phyloP scores from a whole-genome alignment of 2,797 vertebrate species.

The Danionella dracula region DNA sequence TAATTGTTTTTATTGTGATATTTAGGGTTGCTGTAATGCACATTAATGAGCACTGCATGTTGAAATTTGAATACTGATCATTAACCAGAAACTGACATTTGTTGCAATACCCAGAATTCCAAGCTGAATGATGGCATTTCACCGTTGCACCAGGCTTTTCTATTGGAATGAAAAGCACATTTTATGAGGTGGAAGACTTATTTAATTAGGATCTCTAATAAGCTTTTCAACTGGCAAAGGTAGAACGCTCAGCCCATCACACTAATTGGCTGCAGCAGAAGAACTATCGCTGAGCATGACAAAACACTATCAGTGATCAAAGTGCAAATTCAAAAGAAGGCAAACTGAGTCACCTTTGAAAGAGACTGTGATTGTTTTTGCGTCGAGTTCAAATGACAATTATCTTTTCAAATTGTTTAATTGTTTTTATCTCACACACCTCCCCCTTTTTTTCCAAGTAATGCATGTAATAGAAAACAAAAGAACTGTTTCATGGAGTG shows the following conservation, averaged over 20 bases:
- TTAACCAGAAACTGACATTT: constrained; percentile 22
- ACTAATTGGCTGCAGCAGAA: constrained; percentile 79
- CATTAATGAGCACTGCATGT: constrained; percentile 24
- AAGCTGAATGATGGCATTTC: constrained; percentile 30
- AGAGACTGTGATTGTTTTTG: constrained; percentile 21
- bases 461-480: neutral
- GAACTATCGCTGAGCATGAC: constrained; percentile 78
- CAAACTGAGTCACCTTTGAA: constrained; percentile 61
- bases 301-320: constrained; percentile 83
- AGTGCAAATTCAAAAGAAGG: constrained; percentile 72
- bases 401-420: neutral
- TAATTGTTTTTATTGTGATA: constrained; percentile 16
- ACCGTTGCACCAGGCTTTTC: constrained; percentile 28
- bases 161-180: constrained; percentile 49
- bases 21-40: constrained; percentile 20
- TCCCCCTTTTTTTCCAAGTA: neutral
- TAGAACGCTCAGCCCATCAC: constrained; percentile 78
- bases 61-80: constrained; percentile 12
- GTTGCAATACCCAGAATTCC: constrained; percentile 35
- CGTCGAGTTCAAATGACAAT: constrained; percentile 8
- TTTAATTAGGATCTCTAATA: constrained; percentile 82
- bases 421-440: neutral
- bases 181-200: constrained; percentile 61
- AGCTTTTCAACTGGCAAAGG: constrained; percentile 77
- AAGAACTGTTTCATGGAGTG: no score